A percentile compares a stretch with the other conserved stretches of the same genome.
These are phyloP conservation scores for Sesamia inferens DNA, from an alignment of 2,888 invertebrate genomes.

Conservation along the genomic window DNA sequence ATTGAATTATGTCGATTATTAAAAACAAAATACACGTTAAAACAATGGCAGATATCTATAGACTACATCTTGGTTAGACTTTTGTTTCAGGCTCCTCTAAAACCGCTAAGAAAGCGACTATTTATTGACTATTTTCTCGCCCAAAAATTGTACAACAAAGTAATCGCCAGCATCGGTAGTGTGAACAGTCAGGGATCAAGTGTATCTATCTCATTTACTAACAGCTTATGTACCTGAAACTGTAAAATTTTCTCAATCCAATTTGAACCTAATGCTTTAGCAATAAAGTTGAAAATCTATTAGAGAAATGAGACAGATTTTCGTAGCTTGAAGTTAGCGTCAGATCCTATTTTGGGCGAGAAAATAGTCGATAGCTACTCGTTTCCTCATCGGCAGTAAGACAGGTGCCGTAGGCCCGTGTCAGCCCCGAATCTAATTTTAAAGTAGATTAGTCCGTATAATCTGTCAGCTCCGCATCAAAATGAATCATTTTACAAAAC, in stretches of 20 bases:
- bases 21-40: conserved; percentile 12
- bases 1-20: conserved; percentile 29
- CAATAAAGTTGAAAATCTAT: no score
- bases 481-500: background rate
- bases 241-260: no score
- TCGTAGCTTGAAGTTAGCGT: no score
- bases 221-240: no score
- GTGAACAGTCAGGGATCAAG: background rate
- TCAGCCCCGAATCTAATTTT: background rate
- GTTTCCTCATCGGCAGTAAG: background rate
- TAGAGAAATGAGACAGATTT: no score
- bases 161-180: background rate
- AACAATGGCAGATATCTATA: conserved; percentile 18
- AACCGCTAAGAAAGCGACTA: background rate
- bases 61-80: background rate
- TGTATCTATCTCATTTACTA: background rate
- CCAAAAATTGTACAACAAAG: background rate
- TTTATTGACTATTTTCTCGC: background rate
- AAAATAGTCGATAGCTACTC: background rate
- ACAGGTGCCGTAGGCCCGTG: no score
- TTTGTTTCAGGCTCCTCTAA: background rate
- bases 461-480: background rate
- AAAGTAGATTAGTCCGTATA: background rate
- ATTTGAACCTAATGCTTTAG: no score
- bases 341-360: background rate